Conservation (phyloP, 2,888 invertebrate species). For the Spisula solida region DNA sequence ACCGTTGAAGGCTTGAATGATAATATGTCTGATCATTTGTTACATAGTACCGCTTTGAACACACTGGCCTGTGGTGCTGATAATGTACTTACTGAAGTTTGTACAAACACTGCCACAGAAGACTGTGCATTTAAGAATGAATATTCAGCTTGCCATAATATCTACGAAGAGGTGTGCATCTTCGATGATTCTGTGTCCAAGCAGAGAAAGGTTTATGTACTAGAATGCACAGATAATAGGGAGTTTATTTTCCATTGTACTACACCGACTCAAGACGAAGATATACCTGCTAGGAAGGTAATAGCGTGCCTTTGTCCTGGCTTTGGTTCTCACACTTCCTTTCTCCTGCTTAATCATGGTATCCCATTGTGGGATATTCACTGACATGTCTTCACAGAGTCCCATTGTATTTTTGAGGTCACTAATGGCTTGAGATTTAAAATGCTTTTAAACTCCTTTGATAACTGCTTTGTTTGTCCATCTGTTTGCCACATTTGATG, state of each 20-base stretch:
- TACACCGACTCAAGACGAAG: background rate
- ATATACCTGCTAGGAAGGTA: constrained; percentile 19
- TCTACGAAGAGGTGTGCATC: constrained; percentile 12
- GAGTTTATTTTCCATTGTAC: background rate
- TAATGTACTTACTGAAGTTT: background rate
- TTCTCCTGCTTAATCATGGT: too few species aligned
- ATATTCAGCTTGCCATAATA: background rate
- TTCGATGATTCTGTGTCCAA: background rate
- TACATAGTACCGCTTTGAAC: background rate
- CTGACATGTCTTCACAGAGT: too few species aligned
- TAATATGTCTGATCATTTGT: background rate
- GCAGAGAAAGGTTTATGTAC: constrained; percentile 3
- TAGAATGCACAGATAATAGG: background rate
- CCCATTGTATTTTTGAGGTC: too few species aligned
- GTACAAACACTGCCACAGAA: background rate
- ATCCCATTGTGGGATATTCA: too few species aligned
- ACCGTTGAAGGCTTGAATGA: background rate
- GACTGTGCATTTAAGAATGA: background rate
- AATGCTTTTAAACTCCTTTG: too few species aligned
- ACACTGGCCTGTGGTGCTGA: background rate
- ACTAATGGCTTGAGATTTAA: too few species aligned
- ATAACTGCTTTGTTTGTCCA: too few species aligned
- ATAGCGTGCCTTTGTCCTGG: constrained; percentile 26
- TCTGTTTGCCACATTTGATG: too few species aligned
- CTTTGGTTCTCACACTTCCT: background rate